These are phyloP conservation scores for Anarsia innoxiella DNA, from an alignment of 2,888 invertebrate species.

Conservation along the genomic window DNA sequence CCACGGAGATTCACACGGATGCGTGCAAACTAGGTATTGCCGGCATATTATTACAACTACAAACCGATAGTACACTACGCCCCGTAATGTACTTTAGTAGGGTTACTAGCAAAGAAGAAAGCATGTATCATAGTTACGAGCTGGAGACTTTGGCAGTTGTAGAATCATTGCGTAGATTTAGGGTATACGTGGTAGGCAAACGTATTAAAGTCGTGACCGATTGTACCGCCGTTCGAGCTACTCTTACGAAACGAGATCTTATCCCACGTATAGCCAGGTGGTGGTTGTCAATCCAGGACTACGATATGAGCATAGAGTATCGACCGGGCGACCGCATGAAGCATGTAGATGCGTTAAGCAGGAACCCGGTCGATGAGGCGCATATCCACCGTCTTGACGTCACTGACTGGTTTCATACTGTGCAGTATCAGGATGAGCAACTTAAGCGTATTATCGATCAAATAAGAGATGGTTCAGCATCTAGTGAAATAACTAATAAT, in stretches of 20 bases:
- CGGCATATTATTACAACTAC: constrained; percentile 27
- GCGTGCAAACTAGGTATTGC: constrained; percentile 26
- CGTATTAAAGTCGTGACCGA: constrained; percentile 24
- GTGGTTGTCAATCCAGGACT: constrained; percentile 33
- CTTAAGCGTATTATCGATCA: constrained; percentile 15
- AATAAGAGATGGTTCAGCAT: constrained; percentile 12
- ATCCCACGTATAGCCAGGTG: constrained; percentile 32
- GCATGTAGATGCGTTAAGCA: constrained; percentile 35
- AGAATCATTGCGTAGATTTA: constrained; percentile 23
- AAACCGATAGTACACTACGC: constrained; percentile 14
- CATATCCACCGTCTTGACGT: constrained; percentile 18
- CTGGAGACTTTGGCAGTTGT: constrained; percentile 33
- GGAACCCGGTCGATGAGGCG: constrained; percentile 21
- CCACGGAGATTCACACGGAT: constrained; percentile 28
- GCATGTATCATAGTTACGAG: constrained; percentile 34
- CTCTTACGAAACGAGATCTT: constrained; percentile 25
- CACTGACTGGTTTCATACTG: constrained; percentile 23
- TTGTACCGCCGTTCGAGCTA: constrained; percentile 28
- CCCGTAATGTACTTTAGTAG: constrained; percentile 31
- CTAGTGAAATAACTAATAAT: constrained; percentile 17
- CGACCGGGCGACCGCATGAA: constrained; percentile 27
- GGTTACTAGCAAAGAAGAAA: constrained; percentile 25
- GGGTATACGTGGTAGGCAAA: constrained; percentile 23
- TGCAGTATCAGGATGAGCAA: constrained; percentile 21
- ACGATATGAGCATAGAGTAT: constrained; percentile 29